Base-by-base conservation (phyloP, 2,113 vertebrate genomes). In the Pterophyllum scalare region DNA sequence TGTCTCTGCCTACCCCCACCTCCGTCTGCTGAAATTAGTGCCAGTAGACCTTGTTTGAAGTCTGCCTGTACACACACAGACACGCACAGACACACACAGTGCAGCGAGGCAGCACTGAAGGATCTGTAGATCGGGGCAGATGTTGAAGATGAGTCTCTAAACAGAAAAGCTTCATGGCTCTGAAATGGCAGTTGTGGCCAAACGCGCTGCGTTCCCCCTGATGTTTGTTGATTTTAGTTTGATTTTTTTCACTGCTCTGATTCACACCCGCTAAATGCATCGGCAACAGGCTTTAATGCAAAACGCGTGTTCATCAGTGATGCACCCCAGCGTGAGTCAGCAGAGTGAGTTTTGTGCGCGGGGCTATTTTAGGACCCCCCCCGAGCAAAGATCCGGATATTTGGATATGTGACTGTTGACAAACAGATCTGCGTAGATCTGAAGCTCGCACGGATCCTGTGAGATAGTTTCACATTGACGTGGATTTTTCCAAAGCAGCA, bases 11-110 rank as follows among this genome's bases (percentile, higher is more conserved):
- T 76, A 67, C 89, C 89, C 92, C 88, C 87, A 78, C 78, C 65
- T 77, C 57, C 79, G 90, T 92, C 84, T 80, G 24, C 64, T 56
- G 76, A 88, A 95, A 93, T 94, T 82, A 88, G 86, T 94, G 88
- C 91, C 92, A 94, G 90, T 58, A 92, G 93, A 86, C 70, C 61
- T 84, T 80, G 79, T 92, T 92, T 94, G 88, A 95, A 92, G 93
- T 83, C 54, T 59, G 56, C 60, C 38, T 31, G 64, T 77, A 70
- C 46, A 70, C n/a, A 54, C 61, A 60, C 75, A 78, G 56, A 40
- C 64, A 81, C 33, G 7, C 33, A 33, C 31, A 33, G 6, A 9
- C 35, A 65, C 67, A 52, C 60, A 65, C 59, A 60, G 54, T 35
- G 24, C 13, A 83, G 82, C 89, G 82, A 83, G 80, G 82, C 93